Evolutionary conservation across 2,888 invertebrate genomes (phyloP).

Genomic region (Scaptomyza parva): DNA sequence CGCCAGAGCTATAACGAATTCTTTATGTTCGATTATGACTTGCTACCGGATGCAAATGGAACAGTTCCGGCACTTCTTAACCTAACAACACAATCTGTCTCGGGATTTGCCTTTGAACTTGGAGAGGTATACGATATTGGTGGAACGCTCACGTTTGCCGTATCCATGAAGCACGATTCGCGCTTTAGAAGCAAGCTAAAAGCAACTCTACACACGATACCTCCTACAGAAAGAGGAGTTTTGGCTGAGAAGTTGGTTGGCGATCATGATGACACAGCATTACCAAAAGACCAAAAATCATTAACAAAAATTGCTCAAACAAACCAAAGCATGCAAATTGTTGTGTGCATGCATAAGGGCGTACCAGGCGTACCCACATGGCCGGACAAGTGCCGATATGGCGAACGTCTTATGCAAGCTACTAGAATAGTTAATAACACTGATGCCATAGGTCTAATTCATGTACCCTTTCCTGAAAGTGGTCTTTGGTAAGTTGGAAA

Average conservation of each 20-base stretch:
- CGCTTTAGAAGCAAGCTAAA: conserved; percentile 68
- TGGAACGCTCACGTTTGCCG: conserved; percentile 90
- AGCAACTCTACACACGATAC: conserved; percentile 48
- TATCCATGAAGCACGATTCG: conserved; percentile 88
- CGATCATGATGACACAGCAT: conserved; percentile 49
- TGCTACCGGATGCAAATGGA: conserved; percentile 88
- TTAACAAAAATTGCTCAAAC: conserved; percentile 47
- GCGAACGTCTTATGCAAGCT: conserved; percentile 86
- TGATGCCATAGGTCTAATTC: conserved; percentile 87
- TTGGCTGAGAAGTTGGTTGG: conserved; percentile 82
- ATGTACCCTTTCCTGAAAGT: conserved; percentile 93
- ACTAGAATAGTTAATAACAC: conserved; percentile 89
- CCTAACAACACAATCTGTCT: conserved; percentile 88
- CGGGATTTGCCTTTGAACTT: conserved; percentile 89
- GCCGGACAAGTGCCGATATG: conserved; percentile 87
- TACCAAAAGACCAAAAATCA: conserved; percentile 33
- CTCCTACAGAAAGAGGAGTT: conserved; percentile 73
- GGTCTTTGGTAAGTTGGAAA: conserved; percentile 89
- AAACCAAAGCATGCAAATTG: conserved; percentile 85
- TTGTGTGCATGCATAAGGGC: conserved; percentile 88
- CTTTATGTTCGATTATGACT: conserved; percentile 91
- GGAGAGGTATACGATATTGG: conserved; percentile 91
- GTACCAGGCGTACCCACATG: conserved; percentile 87
- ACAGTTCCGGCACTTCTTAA: conserved; percentile 89
- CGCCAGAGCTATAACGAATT: conserved; percentile 90